Percentiles rank a stretch among this genome's conserved stretches.
phyloP scores from a whole-genome alignment of 2,797 vertebrate genomes.

The Peromyscus melanophrys region DNA sequence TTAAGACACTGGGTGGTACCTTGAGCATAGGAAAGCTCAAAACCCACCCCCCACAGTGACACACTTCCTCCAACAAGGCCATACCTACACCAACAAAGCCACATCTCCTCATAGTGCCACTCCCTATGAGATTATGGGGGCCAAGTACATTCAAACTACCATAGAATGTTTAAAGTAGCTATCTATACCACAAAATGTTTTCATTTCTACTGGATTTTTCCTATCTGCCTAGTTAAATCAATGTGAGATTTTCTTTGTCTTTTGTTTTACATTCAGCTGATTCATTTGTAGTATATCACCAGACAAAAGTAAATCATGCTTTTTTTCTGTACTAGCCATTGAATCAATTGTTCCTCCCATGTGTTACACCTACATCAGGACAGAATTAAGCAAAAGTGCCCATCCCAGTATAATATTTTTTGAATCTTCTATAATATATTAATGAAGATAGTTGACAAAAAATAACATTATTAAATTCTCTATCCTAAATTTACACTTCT shows the following conservation, averaged over 20 bases:
- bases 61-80: too few species aligned
- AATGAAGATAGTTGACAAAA: too few species aligned
- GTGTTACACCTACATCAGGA: neutral
- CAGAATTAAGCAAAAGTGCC: neutral
- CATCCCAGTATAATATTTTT: neutral
- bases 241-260: neutral
- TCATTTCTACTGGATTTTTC: conserved; percentile 1
- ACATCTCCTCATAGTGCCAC: too few species aligned
- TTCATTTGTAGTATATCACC: neutral
- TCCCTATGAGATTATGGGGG: too few species aligned
- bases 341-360: neutral
- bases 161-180: neutral
- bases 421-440: too few species aligned
- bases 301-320: neutral
- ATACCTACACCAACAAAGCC: too few species aligned
- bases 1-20: too few species aligned
- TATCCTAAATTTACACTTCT: neutral
- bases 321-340: neutral
- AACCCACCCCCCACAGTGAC: too few species aligned
- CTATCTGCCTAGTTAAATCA: neutral
- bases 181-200: neutral
- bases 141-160: too few species aligned
- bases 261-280: neutral
- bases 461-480: neutral
- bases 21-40: too few species aligned